Evolutionary conservation across 2,113 vertebrate species (phyloP).

Genomic region (Edolisoma coerulescens): DNA sequence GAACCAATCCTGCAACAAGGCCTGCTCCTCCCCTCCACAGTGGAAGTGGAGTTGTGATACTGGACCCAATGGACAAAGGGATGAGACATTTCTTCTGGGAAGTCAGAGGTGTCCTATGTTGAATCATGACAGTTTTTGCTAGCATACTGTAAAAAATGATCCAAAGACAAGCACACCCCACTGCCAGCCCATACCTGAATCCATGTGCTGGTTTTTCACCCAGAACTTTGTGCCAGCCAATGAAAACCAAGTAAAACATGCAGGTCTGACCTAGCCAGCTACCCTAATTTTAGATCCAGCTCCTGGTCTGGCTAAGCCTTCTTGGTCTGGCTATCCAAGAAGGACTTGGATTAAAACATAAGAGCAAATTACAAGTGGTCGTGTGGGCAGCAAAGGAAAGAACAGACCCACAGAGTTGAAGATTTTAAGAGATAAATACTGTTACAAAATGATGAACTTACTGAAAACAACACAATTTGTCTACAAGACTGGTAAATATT

Average conservation of each 20-base stretch:
- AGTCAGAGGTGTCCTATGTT: background rate
- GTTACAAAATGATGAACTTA: conserved; percentile 1
- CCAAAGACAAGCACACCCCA: background rate
- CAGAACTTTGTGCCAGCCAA: background rate
- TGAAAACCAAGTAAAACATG: background rate
- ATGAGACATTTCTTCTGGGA: background rate
- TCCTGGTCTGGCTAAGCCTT: background rate
- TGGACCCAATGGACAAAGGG: background rate
- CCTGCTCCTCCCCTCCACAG: background rate
- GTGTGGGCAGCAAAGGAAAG: background rate
- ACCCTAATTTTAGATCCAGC: background rate
- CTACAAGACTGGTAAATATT: conserved; percentile 28
- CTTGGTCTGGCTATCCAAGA: background rate
- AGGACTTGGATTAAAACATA: background rate
- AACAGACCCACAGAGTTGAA: background rate
- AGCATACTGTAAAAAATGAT: background rate
- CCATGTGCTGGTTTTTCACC: background rate
- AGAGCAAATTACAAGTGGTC: background rate
- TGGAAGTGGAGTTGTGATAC: accelerated
- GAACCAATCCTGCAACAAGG: background rate
- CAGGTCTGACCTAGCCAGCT: background rate
- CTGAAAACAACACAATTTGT: background rate
- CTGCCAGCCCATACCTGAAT: background rate
- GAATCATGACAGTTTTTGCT: background rate
- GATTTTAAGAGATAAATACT: background rate